Evolutionary conservation across 2,113 vertebrate genomes (phyloP).

Genomic region (Leptosomus discolor): DNA sequence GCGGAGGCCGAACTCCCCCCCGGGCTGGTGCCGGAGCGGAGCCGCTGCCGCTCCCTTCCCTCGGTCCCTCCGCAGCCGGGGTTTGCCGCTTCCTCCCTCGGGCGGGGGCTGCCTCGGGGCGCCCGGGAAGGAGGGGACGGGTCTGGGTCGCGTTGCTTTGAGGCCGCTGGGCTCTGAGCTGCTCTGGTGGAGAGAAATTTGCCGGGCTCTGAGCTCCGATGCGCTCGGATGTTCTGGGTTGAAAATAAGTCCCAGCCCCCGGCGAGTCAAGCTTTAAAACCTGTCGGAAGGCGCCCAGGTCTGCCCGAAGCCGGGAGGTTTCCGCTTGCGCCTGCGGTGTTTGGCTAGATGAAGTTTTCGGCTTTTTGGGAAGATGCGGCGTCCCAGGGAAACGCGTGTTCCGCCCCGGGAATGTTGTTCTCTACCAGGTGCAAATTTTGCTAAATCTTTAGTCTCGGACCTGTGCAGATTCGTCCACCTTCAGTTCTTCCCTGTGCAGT

Average conservation of each 20-base stretch:
- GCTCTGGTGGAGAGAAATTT: neutral
- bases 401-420: neutral
- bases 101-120: neutral
- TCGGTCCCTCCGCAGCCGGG: rapidly evolving
- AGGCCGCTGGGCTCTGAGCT: neutral
- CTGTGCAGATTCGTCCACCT: neutral
- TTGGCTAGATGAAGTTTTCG: too few species aligned
- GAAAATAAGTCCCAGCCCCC: rapidly evolving
- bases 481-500: rapidly evolving
- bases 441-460: neutral
- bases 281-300: rapidly evolving
- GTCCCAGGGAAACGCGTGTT: rapidly evolving
- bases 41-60: too few species aligned
- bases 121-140: neutral
- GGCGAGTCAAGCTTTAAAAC: neutral
- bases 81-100: neutral
- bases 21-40: too few species aligned
- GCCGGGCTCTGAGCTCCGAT: rapidly evolving
- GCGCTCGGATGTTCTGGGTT: rapidly evolving
- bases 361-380: rapidly evolving
- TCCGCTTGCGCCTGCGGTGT: neutral
- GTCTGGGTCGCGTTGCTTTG: neutral
- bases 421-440: neutral
- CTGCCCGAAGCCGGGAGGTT: neutral
- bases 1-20: neutral